These are phyloP conservation scores for Rapana venosa DNA, from an alignment of 2,888 invertebrate species.

Conservation along the genomic window DNA sequence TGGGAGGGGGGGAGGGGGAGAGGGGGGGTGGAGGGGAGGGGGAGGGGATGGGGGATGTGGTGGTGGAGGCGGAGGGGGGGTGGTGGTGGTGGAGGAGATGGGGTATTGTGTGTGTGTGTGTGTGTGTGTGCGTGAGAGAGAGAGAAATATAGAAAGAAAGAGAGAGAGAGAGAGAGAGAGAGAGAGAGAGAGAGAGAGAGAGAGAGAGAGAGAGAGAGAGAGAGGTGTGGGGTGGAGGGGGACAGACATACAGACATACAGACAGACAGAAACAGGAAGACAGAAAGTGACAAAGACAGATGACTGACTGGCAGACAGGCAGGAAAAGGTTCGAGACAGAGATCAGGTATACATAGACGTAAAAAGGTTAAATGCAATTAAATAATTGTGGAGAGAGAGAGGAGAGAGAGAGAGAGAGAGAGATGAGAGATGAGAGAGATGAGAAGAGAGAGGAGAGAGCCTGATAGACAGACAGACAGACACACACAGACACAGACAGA, in stretches of 20 bases:
- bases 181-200: conserved; percentile 1
- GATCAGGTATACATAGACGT: no score
- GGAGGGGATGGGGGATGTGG: background rate
- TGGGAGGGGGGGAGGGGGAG: background rate
- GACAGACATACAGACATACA: background rate
- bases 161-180: background rate
- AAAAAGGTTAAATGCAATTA: no score
- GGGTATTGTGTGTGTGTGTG: background rate
- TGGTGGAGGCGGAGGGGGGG: background rate
- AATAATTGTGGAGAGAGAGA: background rate
- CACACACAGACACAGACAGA: background rate
- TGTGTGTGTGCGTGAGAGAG: background rate
- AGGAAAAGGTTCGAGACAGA: no score
- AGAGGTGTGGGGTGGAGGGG: background rate
- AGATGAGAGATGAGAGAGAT: no score
- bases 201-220: background rate
- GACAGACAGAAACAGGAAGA: background rate
- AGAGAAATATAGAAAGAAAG: background rate
- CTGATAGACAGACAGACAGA: conserved; percentile 14
- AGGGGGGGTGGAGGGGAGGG: background rate
- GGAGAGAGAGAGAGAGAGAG: background rate
- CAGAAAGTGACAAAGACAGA: no score
- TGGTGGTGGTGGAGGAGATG: background rate
- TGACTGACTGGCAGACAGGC: no score
- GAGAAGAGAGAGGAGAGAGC: no score